phyloP scores from a whole-genome alignment of 2,888 invertebrate species.

The Ornithoptera priamus region DNA sequence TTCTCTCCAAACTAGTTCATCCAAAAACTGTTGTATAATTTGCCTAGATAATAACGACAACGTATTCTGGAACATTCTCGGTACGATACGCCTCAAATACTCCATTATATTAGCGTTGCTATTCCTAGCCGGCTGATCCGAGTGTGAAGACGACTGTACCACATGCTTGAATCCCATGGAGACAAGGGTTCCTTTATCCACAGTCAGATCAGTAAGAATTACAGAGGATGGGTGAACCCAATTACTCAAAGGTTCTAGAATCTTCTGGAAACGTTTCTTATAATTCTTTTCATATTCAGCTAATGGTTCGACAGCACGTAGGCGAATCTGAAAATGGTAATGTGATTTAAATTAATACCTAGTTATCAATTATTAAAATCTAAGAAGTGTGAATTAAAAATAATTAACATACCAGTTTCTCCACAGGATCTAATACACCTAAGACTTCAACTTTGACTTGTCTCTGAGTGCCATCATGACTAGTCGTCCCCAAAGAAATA shows the following conservation, averaged over 20 bases:
- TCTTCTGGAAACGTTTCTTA: slow-evolving; percentile 90
- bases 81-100: slow-evolving; percentile 90
- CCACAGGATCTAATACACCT: slow-evolving; percentile 88
- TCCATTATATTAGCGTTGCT: slow-evolving; percentile 91
- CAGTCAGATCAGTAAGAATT: slow-evolving; percentile 90
- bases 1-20: slow-evolving; percentile 94
- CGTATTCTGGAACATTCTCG: slow-evolving; percentile 94
- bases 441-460: slow-evolving; percentile 93
- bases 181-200: slow-evolving; percentile 88
- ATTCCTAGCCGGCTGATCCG: slow-evolving; percentile 72
- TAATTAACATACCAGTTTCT: slow-evolving; percentile 77
- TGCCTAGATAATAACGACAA: slow-evolving; percentile 89
- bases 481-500: slow-evolving; percentile 92
- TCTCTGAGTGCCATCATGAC: slow-evolving; percentile 86
- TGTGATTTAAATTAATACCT: not conserved
- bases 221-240: slow-evolving; percentile 90
- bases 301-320: slow-evolving; percentile 91
- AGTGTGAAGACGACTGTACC: slow-evolving; percentile 81
- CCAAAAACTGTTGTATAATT: slow-evolving; percentile 94
- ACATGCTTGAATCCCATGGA: slow-evolving; percentile 90
- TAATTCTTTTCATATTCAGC: slow-evolving; percentile 88
- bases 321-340: slow-evolving; percentile 75
- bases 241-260: slow-evolving; percentile 86
- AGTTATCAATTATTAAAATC: not conserved
- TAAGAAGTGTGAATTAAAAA: not conserved